Percentiles rank a stretch among this genome's conserved stretches.
Conservation (phyloP, 2,113 vertebrate species). For the Copsychus sechellarum region DNA sequence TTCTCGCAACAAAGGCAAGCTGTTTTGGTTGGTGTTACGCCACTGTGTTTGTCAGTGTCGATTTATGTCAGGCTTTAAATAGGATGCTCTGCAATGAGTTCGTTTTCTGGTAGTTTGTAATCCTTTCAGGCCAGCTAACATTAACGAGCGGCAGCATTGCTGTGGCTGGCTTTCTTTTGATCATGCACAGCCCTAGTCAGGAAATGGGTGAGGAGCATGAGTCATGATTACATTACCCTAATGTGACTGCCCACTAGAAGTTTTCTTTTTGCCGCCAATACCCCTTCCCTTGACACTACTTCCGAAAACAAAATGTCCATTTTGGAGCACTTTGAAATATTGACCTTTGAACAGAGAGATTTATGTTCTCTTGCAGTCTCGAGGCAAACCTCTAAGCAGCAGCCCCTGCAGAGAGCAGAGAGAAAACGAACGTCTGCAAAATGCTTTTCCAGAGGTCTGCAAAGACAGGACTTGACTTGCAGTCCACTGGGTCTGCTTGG, state of each 20-base stretch:
- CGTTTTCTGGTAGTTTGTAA: constrained; percentile 31
- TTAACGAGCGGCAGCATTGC: constrained; percentile 3
- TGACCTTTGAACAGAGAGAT: constrained; percentile 52
- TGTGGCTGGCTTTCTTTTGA: constrained; percentile 53
- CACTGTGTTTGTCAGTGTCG: background rate
- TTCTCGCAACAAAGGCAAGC: background rate
- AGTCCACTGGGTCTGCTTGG: background rate
- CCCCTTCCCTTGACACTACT: background rate
- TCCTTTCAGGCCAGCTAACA: constrained; percentile 25
- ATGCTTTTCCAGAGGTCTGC: constrained; percentile 11
- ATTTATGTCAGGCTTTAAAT: constrained; percentile 14
- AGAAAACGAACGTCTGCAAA: background rate
- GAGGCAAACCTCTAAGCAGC: constrained; percentile 8
- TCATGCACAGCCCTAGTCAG: constrained; percentile 41
- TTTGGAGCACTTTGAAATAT: constrained; percentile 39
- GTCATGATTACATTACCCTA: constrained; percentile 56
- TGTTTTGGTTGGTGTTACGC: background rate
- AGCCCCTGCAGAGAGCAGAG: constrained; percentile 1
- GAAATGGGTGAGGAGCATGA: constrained; percentile 63
- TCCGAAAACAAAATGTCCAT: constrained; percentile 41
- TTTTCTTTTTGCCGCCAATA: constrained; percentile 8
- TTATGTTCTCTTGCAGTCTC: background rate
- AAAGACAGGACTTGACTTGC: constrained; percentile 25
- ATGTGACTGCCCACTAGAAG: constrained; percentile 32
- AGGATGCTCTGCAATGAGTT: background rate